Base-by-base conservation (phyloP, 2,113 vertebrate species). In the Bambusicola thoracicus region DNA sequence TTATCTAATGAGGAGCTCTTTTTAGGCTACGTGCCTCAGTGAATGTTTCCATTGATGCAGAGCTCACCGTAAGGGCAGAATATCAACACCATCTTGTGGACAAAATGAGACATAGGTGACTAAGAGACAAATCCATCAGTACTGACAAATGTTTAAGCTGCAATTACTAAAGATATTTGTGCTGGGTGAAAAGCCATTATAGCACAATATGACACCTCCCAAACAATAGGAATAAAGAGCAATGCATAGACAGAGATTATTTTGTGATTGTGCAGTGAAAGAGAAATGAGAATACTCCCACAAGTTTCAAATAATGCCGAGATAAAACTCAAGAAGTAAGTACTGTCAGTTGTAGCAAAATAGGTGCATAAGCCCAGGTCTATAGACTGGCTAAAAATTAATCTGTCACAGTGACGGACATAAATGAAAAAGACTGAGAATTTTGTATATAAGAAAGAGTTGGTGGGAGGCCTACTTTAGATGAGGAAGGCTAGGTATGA, bases 21-120 rank as follows among this genome's bases (percentile, higher is more conserved):
- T 25, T 16, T 25, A 65, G n/a, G 27, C 11, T 69, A 24, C 1
- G 0, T 30, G 18, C 15, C 67, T 63, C 61, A 46, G 0, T 6
- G 43, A 78, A 63, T 22, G 16, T 43, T 92, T 59, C 43, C 48
- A 38, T 3, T n/a, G 29, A 36, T 10, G 27, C 51, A 68, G 40
- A 38, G 55, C 53, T 72, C 62, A 34, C 25, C 19, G 5, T 9
- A 65, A 68, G 14, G 75, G 53, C 82, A 87, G 75, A 91, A 44
- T 69, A 62, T n/a, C 44, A 79, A 40, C 53, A 66, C 44, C n/a
- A 61, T 58, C 41, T 70, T 67, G 73, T 49, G 56, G 34, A 48
- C 22, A 74, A 61, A 90, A 81, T 7, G 36, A 95, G 76, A 58
- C 58, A 32, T 0, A 51, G 14, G 18, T 15, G 19, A 34, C 38